Evolutionary conservation across 2,113 vertebrate genomes (phyloP), one percentile per base, ranked within the genome.

Genomic region (Dicentrarchus labrax): DNA sequence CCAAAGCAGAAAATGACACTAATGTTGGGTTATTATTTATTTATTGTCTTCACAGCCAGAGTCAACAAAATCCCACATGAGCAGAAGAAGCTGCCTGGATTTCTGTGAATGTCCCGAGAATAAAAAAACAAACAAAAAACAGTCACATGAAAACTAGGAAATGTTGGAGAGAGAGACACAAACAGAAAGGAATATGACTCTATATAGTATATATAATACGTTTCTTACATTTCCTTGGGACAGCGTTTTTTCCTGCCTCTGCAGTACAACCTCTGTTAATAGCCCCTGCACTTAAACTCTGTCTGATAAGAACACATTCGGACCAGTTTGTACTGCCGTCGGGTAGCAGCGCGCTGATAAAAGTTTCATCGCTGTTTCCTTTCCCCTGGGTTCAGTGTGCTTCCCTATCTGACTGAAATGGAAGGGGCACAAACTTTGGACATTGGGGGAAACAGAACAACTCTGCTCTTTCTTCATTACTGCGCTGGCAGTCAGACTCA

Each of bases 41-140:
- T 45, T 65, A 2, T 64, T 80, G 1, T 88, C 38, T 78, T 80
- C 13, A 73, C 82, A 93, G 90, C 60, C 8, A 38, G 38, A 77
- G 10, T 45, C 30, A 57, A 50, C 39, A 13, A 7, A 54, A 51
- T 41, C 17, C 53, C 17, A 24, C 16, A 6, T 12, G 16, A 47
- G n/a, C 73, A 2, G 51, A 62, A 17, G 47, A 59, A 72, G 50
- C 57, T 81, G 17, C 12, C 67, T 78, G 72, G 77, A 86, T 66
- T 74, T 83, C 68, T 51, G 57, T 73, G 43, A 72, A 76, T 64
- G 24, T 56, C 36, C 59, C 19, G 62, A 78, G 54, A 78, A 59
- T 21, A 50, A 61, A n/a, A 59, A 21, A 53, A 30, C 30, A 30
- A 30, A 30, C 30, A n/a, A 64, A 21, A 21, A 48, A 59, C 1